Conservation (phyloP, 2,113 vertebrate genomes). For the Delphinus delphis region DNA sequence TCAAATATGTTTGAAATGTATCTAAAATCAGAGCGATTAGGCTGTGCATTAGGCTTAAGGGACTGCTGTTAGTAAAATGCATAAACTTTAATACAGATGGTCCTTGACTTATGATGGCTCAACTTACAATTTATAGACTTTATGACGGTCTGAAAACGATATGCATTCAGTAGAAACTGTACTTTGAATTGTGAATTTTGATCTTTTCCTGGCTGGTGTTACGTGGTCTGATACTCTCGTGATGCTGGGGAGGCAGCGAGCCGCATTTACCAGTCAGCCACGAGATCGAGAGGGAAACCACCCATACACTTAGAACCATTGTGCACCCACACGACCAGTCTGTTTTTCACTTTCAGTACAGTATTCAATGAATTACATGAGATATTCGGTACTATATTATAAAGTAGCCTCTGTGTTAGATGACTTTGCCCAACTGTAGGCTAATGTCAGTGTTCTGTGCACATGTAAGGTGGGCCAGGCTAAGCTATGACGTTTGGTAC, state of each 20-base stretch:
- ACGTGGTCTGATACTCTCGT: background rate
- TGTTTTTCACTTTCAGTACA: background rate
- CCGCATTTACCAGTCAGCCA: background rate
- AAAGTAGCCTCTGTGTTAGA: background rate
- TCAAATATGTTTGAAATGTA: conserved; percentile 59
- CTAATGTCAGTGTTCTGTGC: background rate
- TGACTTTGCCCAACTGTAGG: background rate
- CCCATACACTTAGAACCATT: background rate
- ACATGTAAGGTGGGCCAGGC: background rate
- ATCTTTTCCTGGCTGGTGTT: background rate
- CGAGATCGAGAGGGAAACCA: background rate
- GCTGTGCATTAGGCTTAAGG: conserved; percentile 47
- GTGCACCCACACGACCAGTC: background rate
- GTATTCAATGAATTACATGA: background rate
- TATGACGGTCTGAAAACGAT: background rate
- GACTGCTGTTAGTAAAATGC: conserved; percentile 40
- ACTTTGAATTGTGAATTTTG: background rate
- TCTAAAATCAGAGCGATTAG: conserved; percentile 59
- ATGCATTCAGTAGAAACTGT: background rate
- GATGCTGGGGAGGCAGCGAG: background rate
- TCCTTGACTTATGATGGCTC: background rate
- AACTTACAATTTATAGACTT: background rate
- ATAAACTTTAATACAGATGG: conserved; percentile 36
- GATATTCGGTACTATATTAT: background rate
- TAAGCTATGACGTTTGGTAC: background rate